These are phyloP conservation scores for Drosophila simulans DNA, from an alignment of 1,140 invertebrate genomes.

Conservation along the genomic window DNA sequence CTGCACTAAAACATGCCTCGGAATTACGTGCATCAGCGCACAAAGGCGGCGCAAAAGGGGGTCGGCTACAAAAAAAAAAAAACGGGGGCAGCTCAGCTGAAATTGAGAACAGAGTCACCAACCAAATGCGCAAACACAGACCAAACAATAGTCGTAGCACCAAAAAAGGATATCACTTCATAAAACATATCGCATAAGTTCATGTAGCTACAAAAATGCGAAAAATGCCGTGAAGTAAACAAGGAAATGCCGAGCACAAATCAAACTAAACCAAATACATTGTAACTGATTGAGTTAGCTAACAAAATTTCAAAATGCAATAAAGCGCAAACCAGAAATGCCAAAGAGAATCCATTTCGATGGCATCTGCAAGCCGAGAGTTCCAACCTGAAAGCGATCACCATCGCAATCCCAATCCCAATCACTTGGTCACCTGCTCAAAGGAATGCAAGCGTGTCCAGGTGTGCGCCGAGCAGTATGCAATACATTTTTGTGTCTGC, in stretches of 20 bases:
- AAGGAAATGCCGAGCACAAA: neutral
- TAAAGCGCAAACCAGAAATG: conserved; percentile 10
- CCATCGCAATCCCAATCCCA: neutral
- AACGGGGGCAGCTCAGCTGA: neutral
- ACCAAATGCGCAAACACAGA: conserved; percentile 5
- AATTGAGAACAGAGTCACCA: conserved; percentile 21
- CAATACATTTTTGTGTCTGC: conserved; percentile 20
- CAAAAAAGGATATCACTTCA: too few relatives aligned
- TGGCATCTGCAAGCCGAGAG: neutral
- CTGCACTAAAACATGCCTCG: conserved; percentile 22
- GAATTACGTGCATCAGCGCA: conserved; percentile 32
- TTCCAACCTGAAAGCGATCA: too few relatives aligned
- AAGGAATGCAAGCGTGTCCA: conserved; percentile 14
- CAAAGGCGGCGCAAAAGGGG: conserved; percentile 14
- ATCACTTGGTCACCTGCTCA: conserved; percentile 15
- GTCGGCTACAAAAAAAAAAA: neutral
- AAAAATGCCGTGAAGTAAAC: neutral
- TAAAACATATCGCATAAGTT: too few relatives aligned
- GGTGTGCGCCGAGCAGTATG: conserved; percentile 29
- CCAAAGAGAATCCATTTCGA: conserved; percentile 10
- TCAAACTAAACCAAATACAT: neutral
- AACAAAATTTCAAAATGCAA: conserved; percentile 25
- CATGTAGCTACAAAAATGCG: too few relatives aligned
- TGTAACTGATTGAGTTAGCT: neutral
- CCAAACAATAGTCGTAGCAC: neutral